phyloP scores from a whole-genome alignment of 92 coral and sea anemone genomes.

The Palythoa grandiflora region DNA sequence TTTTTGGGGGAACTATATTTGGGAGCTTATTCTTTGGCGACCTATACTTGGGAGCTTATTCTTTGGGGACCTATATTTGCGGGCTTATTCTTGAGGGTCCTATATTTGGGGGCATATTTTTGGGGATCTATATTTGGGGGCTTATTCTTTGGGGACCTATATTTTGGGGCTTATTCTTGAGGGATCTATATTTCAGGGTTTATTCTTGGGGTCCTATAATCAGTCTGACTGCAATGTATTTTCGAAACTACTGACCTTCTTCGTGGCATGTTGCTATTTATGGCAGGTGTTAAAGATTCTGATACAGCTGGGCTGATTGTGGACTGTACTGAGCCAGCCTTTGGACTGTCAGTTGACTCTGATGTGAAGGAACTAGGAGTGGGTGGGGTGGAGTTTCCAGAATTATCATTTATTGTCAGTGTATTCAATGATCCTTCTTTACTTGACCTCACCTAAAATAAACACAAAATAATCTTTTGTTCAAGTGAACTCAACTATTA shows the following conservation, averaged over 20 bases:
- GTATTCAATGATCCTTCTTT: conserved; percentile 85
- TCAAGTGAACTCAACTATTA: background rate
- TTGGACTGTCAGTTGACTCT: conserved; percentile 86
- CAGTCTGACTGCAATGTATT: background rate
- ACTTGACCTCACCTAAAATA: conserved; percentile 77
- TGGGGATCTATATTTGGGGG: too few relatives aligned
- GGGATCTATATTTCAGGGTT: too few relatives aligned
- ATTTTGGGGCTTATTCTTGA: too few relatives aligned
- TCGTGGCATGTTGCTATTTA: conserved; percentile 61
- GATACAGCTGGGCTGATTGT: conserved; percentile 43
- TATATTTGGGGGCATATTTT: background rate
- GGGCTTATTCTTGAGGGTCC: too few relatives aligned
- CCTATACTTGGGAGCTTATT: too few relatives aligned
- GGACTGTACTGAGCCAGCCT: conserved; percentile 64
- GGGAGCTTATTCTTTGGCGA: too few relatives aligned
- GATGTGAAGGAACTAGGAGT: conserved; percentile 92
- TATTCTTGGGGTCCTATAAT: too few relatives aligned
- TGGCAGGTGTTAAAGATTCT: conserved; percentile 50
- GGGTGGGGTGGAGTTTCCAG: conserved; percentile 90
- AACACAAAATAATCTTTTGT: background rate
- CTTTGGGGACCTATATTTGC: too few relatives aligned
- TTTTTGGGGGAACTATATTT: too few relatives aligned
- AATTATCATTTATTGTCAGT: conserved; percentile 46
- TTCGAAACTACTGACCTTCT: background rate
- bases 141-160: too few relatives aligned